Percentiles rank a stretch among this genome's conserved stretches.
These are phyloP conservation scores for Gymnoscelis rufifasciata DNA, from an alignment of 2,888 invertebrate genomes.

Conservation along the genomic window DNA sequence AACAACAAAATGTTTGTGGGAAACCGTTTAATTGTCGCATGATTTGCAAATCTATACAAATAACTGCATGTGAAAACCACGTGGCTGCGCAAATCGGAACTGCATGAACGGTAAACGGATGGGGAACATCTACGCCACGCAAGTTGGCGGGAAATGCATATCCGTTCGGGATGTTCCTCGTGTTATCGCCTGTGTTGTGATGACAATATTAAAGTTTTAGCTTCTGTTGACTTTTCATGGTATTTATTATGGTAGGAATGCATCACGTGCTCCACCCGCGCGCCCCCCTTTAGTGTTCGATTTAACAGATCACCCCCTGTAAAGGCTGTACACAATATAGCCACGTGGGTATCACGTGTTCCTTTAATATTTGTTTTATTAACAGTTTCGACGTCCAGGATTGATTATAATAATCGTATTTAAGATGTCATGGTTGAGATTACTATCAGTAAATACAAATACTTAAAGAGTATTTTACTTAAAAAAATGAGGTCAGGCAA, in stretches of 20 bases:
- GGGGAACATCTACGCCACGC: slow-evolving; percentile 4
- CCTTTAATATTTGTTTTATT: not conserved
- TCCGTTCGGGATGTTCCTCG: slow-evolving; percentile 17
- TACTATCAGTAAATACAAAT: not conserved
- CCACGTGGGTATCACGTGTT: slow-evolving; percentile 41
- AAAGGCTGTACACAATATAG: slow-evolving; percentile 42
- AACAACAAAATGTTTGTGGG: too few relatives aligned
- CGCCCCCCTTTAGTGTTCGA: slow-evolving; percentile 21
- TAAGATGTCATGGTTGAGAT: too few relatives aligned
- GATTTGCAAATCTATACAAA: too few relatives aligned
- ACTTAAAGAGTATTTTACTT: slow-evolving; percentile 1
- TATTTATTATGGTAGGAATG: slow-evolving; percentile 8
- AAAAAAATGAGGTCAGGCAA: slow-evolving; percentile 20
- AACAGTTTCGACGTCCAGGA: not conserved
- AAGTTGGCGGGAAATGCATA: slow-evolving; percentile 25
- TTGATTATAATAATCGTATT: too few relatives aligned
- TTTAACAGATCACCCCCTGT: slow-evolving; percentile 26
- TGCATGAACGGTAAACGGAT: slow-evolving; percentile 8
- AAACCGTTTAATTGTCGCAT: too few relatives aligned
- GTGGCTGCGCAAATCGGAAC: slow-evolving; percentile 11
- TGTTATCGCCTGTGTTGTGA: slow-evolving; percentile 1
- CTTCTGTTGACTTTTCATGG: not conserved
- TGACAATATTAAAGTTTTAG: not conserved
- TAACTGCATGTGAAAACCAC: slow-evolving; percentile 6
- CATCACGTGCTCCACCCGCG: slow-evolving; percentile 28